phyloP scores from a whole-genome alignment of 2,888 invertebrate genomes.

The Cotesia congregata region DNA sequence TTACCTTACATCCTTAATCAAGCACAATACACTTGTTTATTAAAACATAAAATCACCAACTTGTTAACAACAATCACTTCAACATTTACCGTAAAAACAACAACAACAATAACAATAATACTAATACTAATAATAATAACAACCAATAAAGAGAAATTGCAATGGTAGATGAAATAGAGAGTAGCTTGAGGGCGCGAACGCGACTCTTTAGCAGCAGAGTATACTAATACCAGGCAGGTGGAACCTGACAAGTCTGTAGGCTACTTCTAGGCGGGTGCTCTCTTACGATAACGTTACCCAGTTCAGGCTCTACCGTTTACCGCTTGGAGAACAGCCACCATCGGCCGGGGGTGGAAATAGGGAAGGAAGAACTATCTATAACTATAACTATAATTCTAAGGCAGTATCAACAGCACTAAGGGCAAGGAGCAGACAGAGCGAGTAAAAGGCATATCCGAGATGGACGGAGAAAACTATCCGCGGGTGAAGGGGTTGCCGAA shows the following conservation, averaged over 20 bases:
- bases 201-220: not conserved
- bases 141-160: too few relatives aligned
- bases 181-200: not conserved
- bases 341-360: too few relatives aligned
- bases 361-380: not conserved
- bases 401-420: slow-evolving; percentile 7
- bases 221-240: not conserved
- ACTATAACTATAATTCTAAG: not conserved
- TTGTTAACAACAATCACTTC: too few relatives aligned
- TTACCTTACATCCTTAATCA: too few relatives aligned
- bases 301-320: too few relatives aligned
- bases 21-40: too few relatives aligned
- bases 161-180: not conserved
- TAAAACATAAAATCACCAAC: too few relatives aligned
- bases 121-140: too few relatives aligned
- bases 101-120: too few relatives aligned
- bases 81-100: too few relatives aligned
- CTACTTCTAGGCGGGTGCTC: not conserved
- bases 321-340: too few relatives aligned
- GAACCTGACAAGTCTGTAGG: slow-evolving; percentile 6
- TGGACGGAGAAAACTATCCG: slow-evolving; percentile 23
- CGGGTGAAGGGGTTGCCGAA: slow-evolving; percentile 35
- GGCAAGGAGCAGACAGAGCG: slow-evolving; percentile 11
- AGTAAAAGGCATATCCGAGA: slow-evolving; percentile 28
- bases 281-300: not conserved